phyloP scores from a whole-genome alignment of 2,113 vertebrate species.

The Pyrgilauda ruficollis region DNA sequence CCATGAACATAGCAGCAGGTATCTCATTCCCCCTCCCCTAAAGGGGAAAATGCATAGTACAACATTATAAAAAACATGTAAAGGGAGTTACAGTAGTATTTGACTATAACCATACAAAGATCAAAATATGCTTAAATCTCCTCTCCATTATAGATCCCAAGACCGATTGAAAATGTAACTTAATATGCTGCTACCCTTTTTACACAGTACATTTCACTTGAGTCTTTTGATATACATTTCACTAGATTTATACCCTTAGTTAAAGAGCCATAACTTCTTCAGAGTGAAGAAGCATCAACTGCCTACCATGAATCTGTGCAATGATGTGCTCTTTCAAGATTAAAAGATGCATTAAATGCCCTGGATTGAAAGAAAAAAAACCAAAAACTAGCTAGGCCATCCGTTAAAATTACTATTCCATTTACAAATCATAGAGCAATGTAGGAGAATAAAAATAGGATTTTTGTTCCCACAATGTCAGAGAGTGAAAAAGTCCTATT shows the following conservation, averaged over 20 bases:
- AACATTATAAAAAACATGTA: background rate
- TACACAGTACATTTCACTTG: background rate
- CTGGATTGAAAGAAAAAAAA: background rate
- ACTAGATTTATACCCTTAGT: background rate
- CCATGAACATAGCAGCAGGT: background rate
- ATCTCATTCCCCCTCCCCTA: fast-evolving
- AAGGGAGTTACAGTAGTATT: background rate
- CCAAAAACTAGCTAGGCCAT: background rate
- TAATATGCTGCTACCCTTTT: background rate
- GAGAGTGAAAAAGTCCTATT: background rate
- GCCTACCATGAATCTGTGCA: background rate
- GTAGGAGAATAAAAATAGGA: background rate
- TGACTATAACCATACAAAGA: background rate
- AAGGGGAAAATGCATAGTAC: background rate
- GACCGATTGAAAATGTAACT: background rate
- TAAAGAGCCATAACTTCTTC: background rate
- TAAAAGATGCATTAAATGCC: background rate
- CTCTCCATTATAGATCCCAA: background rate
- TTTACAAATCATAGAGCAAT: background rate
- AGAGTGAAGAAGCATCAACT: background rate
- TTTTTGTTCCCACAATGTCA: background rate
- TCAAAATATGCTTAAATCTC: background rate
- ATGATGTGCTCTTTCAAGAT: background rate
- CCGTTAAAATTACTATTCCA: background rate
- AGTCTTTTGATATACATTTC: background rate